Percentiles rank a stretch among this genome's conserved stretches.
These are phyloP conservation scores for Heliothis virescens DNA, from an alignment of 1,140 invertebrate genomes.

Conservation along the genomic window DNA sequence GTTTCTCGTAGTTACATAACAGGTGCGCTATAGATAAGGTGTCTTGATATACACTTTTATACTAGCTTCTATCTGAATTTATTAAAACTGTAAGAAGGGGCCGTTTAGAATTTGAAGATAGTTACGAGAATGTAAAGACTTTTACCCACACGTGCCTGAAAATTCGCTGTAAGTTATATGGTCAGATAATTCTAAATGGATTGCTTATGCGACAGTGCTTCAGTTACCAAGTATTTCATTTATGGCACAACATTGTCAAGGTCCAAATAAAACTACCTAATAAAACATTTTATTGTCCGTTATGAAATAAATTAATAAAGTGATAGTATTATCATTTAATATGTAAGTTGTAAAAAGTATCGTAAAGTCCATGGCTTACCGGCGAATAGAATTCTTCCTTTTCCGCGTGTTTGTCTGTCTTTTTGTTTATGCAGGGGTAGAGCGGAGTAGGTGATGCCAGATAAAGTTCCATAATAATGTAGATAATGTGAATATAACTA, in stretches of 20 bases:
- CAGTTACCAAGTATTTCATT: conserved; percentile 25
- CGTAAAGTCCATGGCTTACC: conserved; percentile 60
- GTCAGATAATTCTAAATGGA: conserved; percentile 11
- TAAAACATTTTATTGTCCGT: conserved; percentile 12
- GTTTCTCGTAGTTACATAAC: conserved; percentile 57
- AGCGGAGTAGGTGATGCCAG: conserved; percentile 72
- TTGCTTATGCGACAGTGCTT: conserved; percentile 27
- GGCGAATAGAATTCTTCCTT: conserved; percentile 54
- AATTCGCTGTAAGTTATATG: not conserved
- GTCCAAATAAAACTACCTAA: conserved; percentile 15
- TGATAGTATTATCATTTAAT: conserved; percentile 40
- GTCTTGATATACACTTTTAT: conserved; percentile 56
- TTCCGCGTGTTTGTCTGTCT: conserved; percentile 48
- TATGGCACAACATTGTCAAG: conserved; percentile 28
- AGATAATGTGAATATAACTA: conserved; percentile 86
- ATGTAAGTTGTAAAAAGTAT: conserved; percentile 46
- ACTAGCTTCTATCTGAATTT: conserved; percentile 62
- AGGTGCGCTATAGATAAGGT: conserved; percentile 60
- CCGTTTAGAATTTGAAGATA: conserved; percentile 6
- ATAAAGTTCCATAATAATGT: conserved; percentile 83
- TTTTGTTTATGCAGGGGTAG: conserved; percentile 71
- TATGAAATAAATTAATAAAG: conserved; percentile 18
- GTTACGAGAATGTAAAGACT: conserved; percentile 1
- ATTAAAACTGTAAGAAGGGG: conserved; percentile 50
- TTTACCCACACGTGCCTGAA: too few species aligned